phyloP scores from a whole-genome alignment of 2,113 vertebrate species.

The Formicarius rufipectus region DNA sequence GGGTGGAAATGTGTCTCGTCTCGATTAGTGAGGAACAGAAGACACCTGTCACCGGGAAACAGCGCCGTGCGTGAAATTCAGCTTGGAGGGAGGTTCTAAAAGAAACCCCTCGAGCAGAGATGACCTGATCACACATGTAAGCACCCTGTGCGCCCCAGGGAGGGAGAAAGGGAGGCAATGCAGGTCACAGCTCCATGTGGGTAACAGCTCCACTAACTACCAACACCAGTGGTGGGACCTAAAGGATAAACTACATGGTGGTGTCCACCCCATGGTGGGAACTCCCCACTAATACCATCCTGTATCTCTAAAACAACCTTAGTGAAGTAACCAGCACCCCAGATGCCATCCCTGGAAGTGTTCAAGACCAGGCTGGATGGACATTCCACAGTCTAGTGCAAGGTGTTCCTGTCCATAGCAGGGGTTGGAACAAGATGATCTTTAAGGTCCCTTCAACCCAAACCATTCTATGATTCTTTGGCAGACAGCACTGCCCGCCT shows the following conservation, averaged over 20 bases:
- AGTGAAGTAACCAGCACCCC: not conserved
- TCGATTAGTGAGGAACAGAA: conserved; percentile 68
- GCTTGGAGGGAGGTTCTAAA: not conserved
- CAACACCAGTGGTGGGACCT: not conserved
- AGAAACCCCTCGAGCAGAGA: not conserved
- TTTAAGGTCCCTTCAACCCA: not conserved
- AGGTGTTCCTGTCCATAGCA: not conserved
- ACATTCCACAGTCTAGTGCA: not conserved
- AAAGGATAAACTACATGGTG: fast-evolving
- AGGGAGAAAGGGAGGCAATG: not conserved
- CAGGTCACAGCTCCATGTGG: not conserved
- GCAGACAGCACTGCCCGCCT: fast-evolving
- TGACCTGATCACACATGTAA: fast-evolving
- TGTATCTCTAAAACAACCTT: not conserved
- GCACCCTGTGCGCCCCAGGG: fast-evolving
- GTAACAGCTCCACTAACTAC: not conserved
- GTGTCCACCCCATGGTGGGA: not conserved
- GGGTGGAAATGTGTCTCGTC: conserved; percentile 64
- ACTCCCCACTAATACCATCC: not conserved
- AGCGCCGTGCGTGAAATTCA: not conserved
- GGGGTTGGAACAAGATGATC: not conserved
- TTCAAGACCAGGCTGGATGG: not conserved
- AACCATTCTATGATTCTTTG: not conserved
- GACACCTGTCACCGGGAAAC: conserved; percentile 58
- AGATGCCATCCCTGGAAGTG: not conserved